Base-by-base conservation (phyloP, 2,797 vertebrate species). In the Pantherophis alleghaniensis region DNA sequence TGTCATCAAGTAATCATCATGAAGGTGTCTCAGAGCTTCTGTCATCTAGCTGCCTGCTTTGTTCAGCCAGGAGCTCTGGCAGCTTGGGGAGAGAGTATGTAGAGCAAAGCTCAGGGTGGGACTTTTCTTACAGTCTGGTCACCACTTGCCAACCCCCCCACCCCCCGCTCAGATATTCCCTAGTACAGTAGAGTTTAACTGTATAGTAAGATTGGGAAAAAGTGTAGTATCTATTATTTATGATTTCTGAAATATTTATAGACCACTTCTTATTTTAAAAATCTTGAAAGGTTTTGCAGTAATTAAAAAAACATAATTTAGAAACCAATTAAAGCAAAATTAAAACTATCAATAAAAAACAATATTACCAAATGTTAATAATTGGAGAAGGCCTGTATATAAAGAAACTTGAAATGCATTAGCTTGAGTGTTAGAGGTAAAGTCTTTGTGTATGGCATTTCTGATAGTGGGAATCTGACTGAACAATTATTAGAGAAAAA, bases 11-110 rank as follows among this genome's bases (percentile, higher is more conserved):
- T 92, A 92, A 92, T 92, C 89, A 79, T 61, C 32, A 22, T 92
- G 90, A 92, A 6, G 12, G 90, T 94, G 94, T 55, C 94, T 93
- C 92, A 18, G 22, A 94, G 94, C 90, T 94, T 93, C 95, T 95
- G 94, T 92, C 42, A 47, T 91, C 37, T 79, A 96, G 79, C 90
- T 94, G 93, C 79, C 28, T 32, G 55, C 51, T 3, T 56, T 47
- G 57, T 93, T 89, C 86, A 90, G 91, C 94, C 87, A 22, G 14
- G n/a, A 94, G 92, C 22, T n/a, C 47, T n/a, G 61, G 92, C 69
- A 90, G 89, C 51, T 5, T 42, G 32, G 20, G 56, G 28, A 66
- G 87, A 57, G 20, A 56, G 60, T 28, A 1, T 4, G 42, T 74
- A 5, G 0, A 74, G 74, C 66, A 95, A 94, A 47, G 74, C 92